Percentiles rank a stretch among this genome's conserved stretches.
Evolutionary conservation across 2,797 vertebrate species (phyloP).

Genomic region (Liasis olivaceus): DNA sequence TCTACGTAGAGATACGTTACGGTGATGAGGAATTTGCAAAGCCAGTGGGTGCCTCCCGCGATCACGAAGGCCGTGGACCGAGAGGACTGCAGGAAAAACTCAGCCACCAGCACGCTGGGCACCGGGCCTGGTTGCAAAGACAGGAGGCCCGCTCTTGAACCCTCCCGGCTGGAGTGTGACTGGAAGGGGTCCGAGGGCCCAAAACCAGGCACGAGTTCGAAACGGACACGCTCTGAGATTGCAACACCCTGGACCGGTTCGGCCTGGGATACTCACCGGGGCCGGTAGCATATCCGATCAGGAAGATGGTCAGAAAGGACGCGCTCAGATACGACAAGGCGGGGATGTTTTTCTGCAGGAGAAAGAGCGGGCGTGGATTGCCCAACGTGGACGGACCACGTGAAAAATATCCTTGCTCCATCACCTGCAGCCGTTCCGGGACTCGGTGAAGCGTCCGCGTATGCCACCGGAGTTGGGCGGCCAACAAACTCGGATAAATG

Average conservation of each 20-base stretch:
- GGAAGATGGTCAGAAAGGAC: constrained; percentile 78
- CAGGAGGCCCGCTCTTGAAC: accelerated
- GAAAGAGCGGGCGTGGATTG: background rate
- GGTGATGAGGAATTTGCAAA: constrained; percentile 83
- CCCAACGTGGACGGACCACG: no score
- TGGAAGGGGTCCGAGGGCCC: no score
- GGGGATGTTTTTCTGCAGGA: constrained; percentile 49
- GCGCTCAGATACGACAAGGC: constrained; percentile 83
- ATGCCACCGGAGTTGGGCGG: no score
- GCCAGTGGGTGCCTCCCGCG: constrained; percentile 82
- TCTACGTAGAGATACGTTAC: constrained; percentile 83
- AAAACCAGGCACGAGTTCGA: background rate
- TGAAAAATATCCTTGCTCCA: background rate
- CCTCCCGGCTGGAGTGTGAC: no score
- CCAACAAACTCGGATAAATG: background rate
- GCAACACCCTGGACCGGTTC: accelerated
- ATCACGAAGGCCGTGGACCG: constrained; percentile 82
- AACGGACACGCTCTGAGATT: background rate
- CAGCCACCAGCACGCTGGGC: constrained; percentile 81
- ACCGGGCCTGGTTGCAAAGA: constrained; percentile 74
- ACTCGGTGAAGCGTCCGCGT: background rate
- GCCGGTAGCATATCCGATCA: constrained; percentile 83
- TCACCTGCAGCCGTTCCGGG: background rate
- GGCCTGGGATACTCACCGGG: constrained; percentile 77
- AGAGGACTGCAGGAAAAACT: constrained; percentile 85